phyloP scores from a whole-genome alignment of 2,113 vertebrate species.

The Cisticola juncidis region DNA sequence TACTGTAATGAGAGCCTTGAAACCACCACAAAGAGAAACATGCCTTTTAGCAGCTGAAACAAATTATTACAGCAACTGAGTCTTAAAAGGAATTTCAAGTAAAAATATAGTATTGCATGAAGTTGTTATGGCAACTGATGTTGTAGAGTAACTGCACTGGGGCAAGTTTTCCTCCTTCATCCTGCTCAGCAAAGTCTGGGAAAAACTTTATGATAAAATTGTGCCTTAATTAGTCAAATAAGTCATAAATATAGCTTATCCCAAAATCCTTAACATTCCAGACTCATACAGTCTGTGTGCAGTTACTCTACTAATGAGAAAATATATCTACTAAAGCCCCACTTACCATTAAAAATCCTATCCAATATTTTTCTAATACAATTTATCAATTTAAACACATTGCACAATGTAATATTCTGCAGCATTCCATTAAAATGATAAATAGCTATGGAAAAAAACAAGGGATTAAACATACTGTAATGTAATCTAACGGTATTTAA shows the following conservation, averaged over 20 bases:
- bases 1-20: conserved; percentile 73
- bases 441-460: conserved; percentile 57
- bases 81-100: conserved; percentile 81
- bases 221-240: conserved; percentile 80
- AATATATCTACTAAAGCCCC: conserved; percentile 76
- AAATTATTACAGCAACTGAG: conserved; percentile 80
- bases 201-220: conserved; percentile 77
- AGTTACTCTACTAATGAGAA: conserved; percentile 79
- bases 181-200: conserved; percentile 74
- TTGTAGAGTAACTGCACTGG: conserved; percentile 78
- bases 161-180: conserved; percentile 76
- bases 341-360: conserved; percentile 77
- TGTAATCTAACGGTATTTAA: conserved; percentile 59
- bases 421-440: conserved; percentile 79
- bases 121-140: conserved; percentile 83
- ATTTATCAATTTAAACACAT: conserved; percentile 80
- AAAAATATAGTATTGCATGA: conserved; percentile 79
- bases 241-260: conserved; percentile 80
- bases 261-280: conserved; percentile 74
- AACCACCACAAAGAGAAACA: conserved; percentile 79
- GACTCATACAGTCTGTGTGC: conserved; percentile 56
- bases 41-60: conserved; percentile 78
- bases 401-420: conserved; percentile 75
- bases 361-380: conserved; percentile 76
- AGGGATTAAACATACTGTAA: conserved; percentile 71